Evolutionary conservation across 2,113 vertebrate genomes (phyloP), one percentile per base, ranked within the genome.

Genomic region (Meriones unguiculatus): DNA sequence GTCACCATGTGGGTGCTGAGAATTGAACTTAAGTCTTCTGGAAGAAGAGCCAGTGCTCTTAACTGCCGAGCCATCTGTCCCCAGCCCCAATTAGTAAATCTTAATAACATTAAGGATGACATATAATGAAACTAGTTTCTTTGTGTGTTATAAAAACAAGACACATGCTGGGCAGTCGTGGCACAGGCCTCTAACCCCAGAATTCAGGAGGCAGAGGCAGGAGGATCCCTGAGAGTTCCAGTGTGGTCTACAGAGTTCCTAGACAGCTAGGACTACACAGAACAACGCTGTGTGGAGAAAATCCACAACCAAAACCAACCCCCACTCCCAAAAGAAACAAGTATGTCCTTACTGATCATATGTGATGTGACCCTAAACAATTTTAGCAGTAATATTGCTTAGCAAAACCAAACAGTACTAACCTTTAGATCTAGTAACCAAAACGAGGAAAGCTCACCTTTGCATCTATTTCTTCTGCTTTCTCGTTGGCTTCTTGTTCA

Each of bases 401-500:
- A 97, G 32, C 46, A 97, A 93, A 95, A 64, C 22, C 91, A 69
- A 72, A 81, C 8, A 93, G 65, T n/a, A 62, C 30, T 38, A 90
- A 93, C 85, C 35, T 84, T 18, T n/a, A 28, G 50, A 38, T 91
- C 46, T 46, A 46, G 46, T 46, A 89, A 35, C n/a, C 80, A 73
- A 94, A 88, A 22, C 10, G 76, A 77, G 69, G 59, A 94, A 80
- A 84, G 89, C 95, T 99, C 98, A 99, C 99, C 99, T 99, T 99
- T 87, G 99, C 99, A 98, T 99, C 99, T 90, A 99, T 99, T 98
- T 99, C 99, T 98, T 99, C 99, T 87, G 99, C 99, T 97, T 99
- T 99, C 98, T 99, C 99, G 95, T 99, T 99, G 98, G 99, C 99
- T 98, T 99, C 99, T 98, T 99, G 99, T 97, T 99, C 99, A 32